Base-by-base conservation (phyloP, 2,888 invertebrate genomes). In the Tupiocoris notatus region DNA sequence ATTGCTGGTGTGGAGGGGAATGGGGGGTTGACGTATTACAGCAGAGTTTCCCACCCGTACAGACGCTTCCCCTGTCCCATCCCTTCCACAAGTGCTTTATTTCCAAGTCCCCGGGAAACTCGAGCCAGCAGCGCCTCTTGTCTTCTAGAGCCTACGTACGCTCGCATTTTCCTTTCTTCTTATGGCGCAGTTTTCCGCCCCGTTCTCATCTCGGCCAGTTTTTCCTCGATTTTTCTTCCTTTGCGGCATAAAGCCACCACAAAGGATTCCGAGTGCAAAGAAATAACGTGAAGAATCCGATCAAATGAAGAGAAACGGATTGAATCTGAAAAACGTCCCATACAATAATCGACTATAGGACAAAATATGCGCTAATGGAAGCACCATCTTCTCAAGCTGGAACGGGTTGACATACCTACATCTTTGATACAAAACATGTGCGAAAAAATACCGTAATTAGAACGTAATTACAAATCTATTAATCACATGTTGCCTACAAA, bases 11-110 rank as follows among this genome's bases (percentile, higher is more conserved):
- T 16, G 17, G 17, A 23, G 6, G 22, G 23, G 25, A 25, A 39
- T 17, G 74, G 24, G 74, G 74, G 56, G 74, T 73, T 74, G 74
- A 74, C 74, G 74, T 74, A 74, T 74, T 74, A 74, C 68, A n/a
- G n/a, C n/a, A 68, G 68, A 23, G 68, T 39, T 39, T 39, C 39
- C 68, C 54, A 57, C 68, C 68, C 67, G 21, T 67, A 67, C 21
- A 54, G 67, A 22, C 25, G 67, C 56, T 54, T 22, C n/a, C 24
- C n/a, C 17, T 24, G 24, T 7, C 25, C 64, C n/a, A 7, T 54
- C 22, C 68, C 59, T 2, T 1, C 20, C 1, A 39, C 63, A 63
- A 63, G 23, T 59, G 68, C 68, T 68, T 68, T 68, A 68, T 68
- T 68, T 58, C 68, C 68, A 59, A 68, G 68, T 68, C 68, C 68